Evolutionary conservation across 1,140 invertebrate species (phyloP).

Genomic region (Tenebrio molitor): DNA sequence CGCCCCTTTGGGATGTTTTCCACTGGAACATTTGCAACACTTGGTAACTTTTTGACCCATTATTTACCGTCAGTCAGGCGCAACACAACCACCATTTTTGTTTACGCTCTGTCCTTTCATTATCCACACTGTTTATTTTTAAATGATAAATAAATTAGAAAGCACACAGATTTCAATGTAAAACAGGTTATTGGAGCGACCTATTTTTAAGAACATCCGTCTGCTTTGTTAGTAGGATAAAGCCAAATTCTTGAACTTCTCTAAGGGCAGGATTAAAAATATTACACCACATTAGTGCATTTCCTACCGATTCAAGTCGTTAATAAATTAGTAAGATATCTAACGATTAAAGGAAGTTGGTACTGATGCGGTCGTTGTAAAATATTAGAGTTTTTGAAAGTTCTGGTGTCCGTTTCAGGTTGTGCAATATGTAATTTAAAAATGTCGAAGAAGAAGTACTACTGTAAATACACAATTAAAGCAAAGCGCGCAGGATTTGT

Average conservation of each 20-base stretch:
- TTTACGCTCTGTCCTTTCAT: constrained; percentile 24
- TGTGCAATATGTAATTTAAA: not conserved
- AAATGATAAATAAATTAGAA: constrained; percentile 10
- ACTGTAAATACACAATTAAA: not conserved
- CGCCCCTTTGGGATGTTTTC: constrained; percentile 39
- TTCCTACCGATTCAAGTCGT: not conserved
- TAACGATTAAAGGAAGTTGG: too few relatives aligned
- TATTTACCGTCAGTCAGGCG: constrained; percentile 12
- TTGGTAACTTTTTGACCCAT: constrained; percentile 49
- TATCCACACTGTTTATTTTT: constrained; percentile 10
- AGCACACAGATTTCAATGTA: not conserved
- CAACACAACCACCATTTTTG: constrained; percentile 12
- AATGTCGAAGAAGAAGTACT: not conserved
- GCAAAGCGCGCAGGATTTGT: constrained; percentile 4
- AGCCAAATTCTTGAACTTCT: constrained; percentile 37
- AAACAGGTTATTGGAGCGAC: constrained; percentile 20
- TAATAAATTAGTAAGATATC: too few relatives aligned
- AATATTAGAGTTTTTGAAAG: too few relatives aligned
- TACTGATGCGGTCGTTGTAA: too few relatives aligned
- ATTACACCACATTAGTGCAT: not conserved
- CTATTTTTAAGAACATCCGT: constrained; percentile 31
- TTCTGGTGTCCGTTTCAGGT: too few relatives aligned
- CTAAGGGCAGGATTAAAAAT: constrained; percentile 12
- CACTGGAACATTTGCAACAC: constrained; percentile 49
- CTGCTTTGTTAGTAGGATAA: constrained; percentile 13